A percentile compares a stretch with the other conserved stretches of the same genome.
Evolutionary conservation across 2,888 invertebrate genomes (phyloP).

Genomic region (Hirtodrosophila alboralis): DNA sequence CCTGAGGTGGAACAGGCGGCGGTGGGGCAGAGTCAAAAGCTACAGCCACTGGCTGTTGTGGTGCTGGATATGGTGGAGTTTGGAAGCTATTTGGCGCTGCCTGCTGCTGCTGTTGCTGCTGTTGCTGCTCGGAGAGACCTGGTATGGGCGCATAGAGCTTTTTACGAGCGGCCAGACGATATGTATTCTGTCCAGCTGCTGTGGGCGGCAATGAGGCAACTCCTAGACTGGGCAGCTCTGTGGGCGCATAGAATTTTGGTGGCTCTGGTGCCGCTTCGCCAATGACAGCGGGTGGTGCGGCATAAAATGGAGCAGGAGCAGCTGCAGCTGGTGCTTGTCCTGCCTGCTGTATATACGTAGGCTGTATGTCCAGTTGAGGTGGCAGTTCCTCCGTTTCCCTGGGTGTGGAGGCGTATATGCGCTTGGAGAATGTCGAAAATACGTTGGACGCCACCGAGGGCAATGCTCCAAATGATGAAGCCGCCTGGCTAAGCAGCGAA

Average conservation of each 20-base stretch:
- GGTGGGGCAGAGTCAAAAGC: slow-evolving; percentile 23
- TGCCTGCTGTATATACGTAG: slow-evolving; percentile 71
- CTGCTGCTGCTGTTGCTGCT: slow-evolving; percentile 18
- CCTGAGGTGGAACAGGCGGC: slow-evolving; percentile 29
- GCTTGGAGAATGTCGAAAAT: slow-evolving; percentile 86
- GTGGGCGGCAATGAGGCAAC: slow-evolving; percentile 32
- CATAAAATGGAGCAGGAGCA: slow-evolving; percentile 62
- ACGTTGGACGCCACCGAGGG: slow-evolving; percentile 87
- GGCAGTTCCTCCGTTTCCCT: slow-evolving; percentile 52
- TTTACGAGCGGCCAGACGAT: slow-evolving; percentile 88
- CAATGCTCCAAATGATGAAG: slow-evolving; percentile 85
- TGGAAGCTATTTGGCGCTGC: slow-evolving; percentile 22
- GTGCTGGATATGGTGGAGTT: slow-evolving; percentile 65
- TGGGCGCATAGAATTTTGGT: slow-evolving; percentile 82
- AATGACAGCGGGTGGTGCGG: slow-evolving; percentile 47
- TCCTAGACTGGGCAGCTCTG: slow-evolving; percentile 68
- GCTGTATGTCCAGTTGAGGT: slow-evolving; percentile 79
- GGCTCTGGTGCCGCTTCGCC: slow-evolving; percentile 66
- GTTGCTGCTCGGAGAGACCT: slow-evolving; percentile 85
- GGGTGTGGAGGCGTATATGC: slow-evolving; percentile 78
- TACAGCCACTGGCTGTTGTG: slow-evolving; percentile 31
- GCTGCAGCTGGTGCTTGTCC: slow-evolving; percentile 13
- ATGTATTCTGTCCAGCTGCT: slow-evolving; percentile 84
- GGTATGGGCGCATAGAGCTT: slow-evolving; percentile 92
- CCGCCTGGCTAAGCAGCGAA: slow-evolving; percentile 81